Evolutionary conservation across 2,797 vertebrate genomes (phyloP).

Genomic region (Myotis planiceps): DNA sequence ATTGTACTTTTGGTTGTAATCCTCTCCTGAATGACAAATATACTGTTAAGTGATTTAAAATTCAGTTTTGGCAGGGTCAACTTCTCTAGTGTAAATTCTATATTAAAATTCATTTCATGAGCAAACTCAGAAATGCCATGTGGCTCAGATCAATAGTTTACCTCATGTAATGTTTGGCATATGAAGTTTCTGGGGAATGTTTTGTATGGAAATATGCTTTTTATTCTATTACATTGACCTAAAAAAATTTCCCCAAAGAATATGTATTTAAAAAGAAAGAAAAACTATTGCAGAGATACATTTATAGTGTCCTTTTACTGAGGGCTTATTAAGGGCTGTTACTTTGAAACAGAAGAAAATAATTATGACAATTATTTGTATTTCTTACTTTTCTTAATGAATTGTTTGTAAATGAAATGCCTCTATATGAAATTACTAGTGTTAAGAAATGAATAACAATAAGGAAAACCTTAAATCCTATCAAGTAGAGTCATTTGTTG

Average conservation of each 20-base stretch:
- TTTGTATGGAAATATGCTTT: background rate
- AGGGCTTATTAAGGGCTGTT: background rate
- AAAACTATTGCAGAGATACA: background rate
- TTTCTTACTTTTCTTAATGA: conserved; percentile 33
- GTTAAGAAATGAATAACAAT: background rate
- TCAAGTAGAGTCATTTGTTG: background rate
- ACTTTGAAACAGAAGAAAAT: conserved; percentile 24
- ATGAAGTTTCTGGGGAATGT: background rate
- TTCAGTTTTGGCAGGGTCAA: background rate
- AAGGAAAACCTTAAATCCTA: background rate
- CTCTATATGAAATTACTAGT: background rate
- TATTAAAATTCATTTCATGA: conserved; percentile 30
- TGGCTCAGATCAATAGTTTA: background rate
- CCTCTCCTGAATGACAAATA: background rate
- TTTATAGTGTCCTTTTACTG: background rate
- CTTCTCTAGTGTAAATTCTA: conserved; percentile 5
- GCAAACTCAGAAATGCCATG: background rate
- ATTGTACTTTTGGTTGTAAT: background rate
- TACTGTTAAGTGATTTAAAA: conserved; percentile 8
- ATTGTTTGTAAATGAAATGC: background rate
- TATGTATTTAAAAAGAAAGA: conserved; percentile 9
- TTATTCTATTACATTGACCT: background rate
- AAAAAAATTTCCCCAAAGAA: background rate
- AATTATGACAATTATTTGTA: background rate
- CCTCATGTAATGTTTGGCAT: background rate